Evolutionary conservation across 2,797 vertebrate species (phyloP).

Genomic region (Liasis olivaceus): DNA sequence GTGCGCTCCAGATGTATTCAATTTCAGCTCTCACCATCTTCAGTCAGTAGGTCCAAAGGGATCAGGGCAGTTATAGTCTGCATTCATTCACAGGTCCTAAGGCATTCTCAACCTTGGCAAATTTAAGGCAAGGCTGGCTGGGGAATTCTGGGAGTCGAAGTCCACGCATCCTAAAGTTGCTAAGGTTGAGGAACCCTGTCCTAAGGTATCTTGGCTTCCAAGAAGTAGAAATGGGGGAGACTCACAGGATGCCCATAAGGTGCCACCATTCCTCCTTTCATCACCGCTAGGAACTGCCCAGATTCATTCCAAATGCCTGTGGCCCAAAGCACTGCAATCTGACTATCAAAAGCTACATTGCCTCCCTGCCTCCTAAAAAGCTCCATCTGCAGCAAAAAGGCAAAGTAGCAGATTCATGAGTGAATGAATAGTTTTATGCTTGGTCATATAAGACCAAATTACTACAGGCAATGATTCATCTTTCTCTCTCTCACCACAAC

Average conservation of each 20-base stretch:
- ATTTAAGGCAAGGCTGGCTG: neutral
- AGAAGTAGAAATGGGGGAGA: neutral
- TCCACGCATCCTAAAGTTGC: neutral
- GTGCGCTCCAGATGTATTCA: neutral
- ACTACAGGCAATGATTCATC: neutral
- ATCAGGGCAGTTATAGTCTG: neutral
- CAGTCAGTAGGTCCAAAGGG: neutral
- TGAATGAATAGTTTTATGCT: neutral
- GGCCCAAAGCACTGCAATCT: too few species aligned
- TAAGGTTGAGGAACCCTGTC: too few species aligned
- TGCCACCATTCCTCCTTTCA: neutral
- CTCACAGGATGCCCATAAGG: neutral
- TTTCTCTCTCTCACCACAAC: neutral
- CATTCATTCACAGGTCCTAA: neutral
- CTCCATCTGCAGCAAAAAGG: neutral
- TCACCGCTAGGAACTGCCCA: neutral
- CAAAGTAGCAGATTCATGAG: neutral
- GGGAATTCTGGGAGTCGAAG: neutral
- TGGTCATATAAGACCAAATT: neutral
- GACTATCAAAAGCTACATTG: neutral
- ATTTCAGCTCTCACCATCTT: neutral
- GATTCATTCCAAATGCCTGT: neutral
- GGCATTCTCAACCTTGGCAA: too few species aligned
- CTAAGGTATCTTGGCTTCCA: neutral
- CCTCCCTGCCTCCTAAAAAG: neutral